Evolutionary conservation across 2,888 invertebrate genomes (phyloP), one percentile per base, ranked within the genome.

Genomic region (Macaria notata): DNA sequence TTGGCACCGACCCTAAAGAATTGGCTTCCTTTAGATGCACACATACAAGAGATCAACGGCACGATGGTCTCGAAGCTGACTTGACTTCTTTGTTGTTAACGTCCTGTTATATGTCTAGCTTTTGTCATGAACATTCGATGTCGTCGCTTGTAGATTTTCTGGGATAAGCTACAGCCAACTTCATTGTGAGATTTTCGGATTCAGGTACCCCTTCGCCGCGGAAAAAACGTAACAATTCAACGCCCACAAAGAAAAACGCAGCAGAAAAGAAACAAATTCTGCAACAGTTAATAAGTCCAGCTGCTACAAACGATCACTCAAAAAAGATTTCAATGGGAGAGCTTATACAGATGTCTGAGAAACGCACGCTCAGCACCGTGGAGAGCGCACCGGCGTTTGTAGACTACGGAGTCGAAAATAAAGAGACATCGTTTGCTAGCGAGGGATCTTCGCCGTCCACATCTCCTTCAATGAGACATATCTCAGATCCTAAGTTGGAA

Each of bases 241-340:
- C 95, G 30, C 95, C 95, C 30, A 94, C 95, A 7, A 95, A 94
- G 88, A 95, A 95, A 81, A 95, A 94, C 71, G 94, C 94, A 29
- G 94, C 95, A 38, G 95, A 96, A 83, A 95, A 95, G 81, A 95
- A 95, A 73, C 95, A 95, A 85, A 95, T 96, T 57, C 90, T 96
- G 8, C 95, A 96, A 77, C 95, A 95, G 73, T 86, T 96, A n/a
- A 93, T 95, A 62, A 94, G 94, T 55, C 95, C 95, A 1, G 94
- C 94, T 0, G 79, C 92, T 38, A 92, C 92, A 56, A 94, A 94
- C 70, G 93, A 94, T 56, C 92, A 86, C 69, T 86, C 94, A 5
- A 92, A 93, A 69, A 94, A 94, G 81, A 92, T 94, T 41, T 95
- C 94, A 63, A 92, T 95, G 81, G 95, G 94, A 54, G 96, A 96